These are phyloP conservation scores for Drosophila sechellia DNA, from an alignment of 1,140 invertebrate species.

Conservation along the genomic window DNA sequence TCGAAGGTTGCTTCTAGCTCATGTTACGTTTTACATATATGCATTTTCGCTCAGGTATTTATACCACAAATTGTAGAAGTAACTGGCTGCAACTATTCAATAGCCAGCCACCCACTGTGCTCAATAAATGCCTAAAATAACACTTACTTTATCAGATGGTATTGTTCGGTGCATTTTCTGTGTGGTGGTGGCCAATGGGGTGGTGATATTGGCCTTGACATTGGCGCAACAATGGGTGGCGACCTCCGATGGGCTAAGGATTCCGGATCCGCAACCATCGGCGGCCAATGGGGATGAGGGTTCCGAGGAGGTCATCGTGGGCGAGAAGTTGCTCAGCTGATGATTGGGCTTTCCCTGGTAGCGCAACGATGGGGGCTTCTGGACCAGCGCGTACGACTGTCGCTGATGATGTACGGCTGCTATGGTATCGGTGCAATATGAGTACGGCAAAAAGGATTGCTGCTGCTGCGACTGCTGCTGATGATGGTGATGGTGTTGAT, in stretches of 20 bases:
- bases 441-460: conserved; percentile 20
- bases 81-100: too few relatives aligned
- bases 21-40: too few relatives aligned
- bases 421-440: conserved; percentile 33
- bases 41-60: too few relatives aligned
- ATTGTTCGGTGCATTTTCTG: conserved; percentile 69
- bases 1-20: too few relatives aligned
- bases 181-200: conserved; percentile 42
- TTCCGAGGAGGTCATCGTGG: conserved; percentile 22
- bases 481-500: too few relatives aligned
- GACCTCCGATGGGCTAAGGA: conserved; percentile 33
- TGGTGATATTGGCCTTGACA: conserved; percentile 42
- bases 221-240: conserved; percentile 41
- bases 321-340: conserved; percentile 16
- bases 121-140: background rate
- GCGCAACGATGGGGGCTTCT: conserved; percentile 22
- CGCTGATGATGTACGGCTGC: conserved; percentile 43
- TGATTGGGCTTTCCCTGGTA: conserved; percentile 17
- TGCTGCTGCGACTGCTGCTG: background rate
- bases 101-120: too few relatives aligned
- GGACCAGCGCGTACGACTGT: conserved; percentile 22
- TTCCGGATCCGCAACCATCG: conserved; percentile 26
- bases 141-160: conserved; percentile 71
- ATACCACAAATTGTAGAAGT: too few relatives aligned
- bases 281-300: conserved; percentile 10